Evolutionary conservation across 2,888 invertebrate genomes (phyloP), one percentile per base, ranked within the genome.

Genomic region (Torymus auratus): DNA sequence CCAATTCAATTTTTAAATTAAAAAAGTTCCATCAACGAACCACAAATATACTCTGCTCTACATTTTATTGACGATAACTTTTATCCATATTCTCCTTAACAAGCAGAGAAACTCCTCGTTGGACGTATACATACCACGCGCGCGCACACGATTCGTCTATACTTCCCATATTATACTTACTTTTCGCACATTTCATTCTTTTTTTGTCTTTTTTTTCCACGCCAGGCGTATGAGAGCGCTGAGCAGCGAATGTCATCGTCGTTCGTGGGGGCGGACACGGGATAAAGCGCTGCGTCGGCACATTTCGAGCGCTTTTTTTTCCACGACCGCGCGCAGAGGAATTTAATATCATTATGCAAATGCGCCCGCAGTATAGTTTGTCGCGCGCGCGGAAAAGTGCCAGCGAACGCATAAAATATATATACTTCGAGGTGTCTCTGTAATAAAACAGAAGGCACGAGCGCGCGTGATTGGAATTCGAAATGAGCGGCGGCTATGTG

Each of bases 321-420:
- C 55, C 28, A 61, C 50, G 67, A 58, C 17, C 28, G 3, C 28
- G 3, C n/a, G n/a, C n/a, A n/a, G n/a, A 61, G 17, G 53, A 80
- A 75, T 80, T 76, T 72, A 72, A 76, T 80, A 76, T 67, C 52
- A 75, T 68, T 76, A 80, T 76, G 76, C 23, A 72, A 76, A 76
- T 71, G 53, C 2, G n/a, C 28, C 5, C 28, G 23, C 10, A 71
- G 65, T 28, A 68, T 28, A 68, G 62, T 68, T 72, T 28, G 67
- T 23, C 68, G 28, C 7, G 7, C 67, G 12, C 67, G 28, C 0
- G 41, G 17, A 67, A 76, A 61, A 58, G 75, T 15, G 75, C 7
- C 28, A 28, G 28, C 80, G 61, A 80, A 62, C 75, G 67, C 70
- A 17, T 72, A 74, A 70, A 70, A 50, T 2, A 28, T 2, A 73